Base-by-base conservation (phyloP, 2,797 vertebrate genomes). In the Schizopygopsis malacanthus region DNA sequence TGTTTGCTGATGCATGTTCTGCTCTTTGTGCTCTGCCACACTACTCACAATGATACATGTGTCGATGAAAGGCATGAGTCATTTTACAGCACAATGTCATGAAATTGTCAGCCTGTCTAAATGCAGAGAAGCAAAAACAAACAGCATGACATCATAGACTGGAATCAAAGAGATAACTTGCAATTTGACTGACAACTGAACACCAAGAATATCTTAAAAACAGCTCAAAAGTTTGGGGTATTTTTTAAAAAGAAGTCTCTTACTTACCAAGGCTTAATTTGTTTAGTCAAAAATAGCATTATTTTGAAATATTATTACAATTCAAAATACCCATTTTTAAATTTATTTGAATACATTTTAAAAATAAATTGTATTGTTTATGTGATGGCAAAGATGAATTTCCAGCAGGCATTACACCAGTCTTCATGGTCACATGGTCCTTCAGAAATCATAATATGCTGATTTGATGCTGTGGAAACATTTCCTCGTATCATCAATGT, bases 101-200 rank as follows among this genome's bases (percentile, higher is more conserved):
- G 59, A 85, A 85, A 77, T 56, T 79, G 52, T 85, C 76, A 59
- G 83, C 76, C 83, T 59, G 75, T 79, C 83, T 85, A 67, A 71
- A 71, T 79, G 76, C 4, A 2, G 12, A 70, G 50, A 45, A 45
- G 76, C 41, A 20, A 85, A 85, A 79, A 84, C 82, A 84, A 84
- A 85, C 76, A 71, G 80, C 47, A 41, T 79, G 65, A 85, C 63
- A 69, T 85, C 83, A 85, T n/a, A 79, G 63, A 45, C 65, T 16
- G 50, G 28, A 71, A 85, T 78, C 65, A 71, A 70, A 79, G 65
- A 78, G 73, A 63, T 63, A 85, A 59, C 37, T 54, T n/a, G 56
- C n/a, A 22, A n/a, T 73, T 59, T n/a, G 41, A 72, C 52, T 45
- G 50, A 73, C 54, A 73, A 47, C 10, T 65, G 20, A 79, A 79